Conservation (phyloP, 2,797 vertebrate species). For the Naso thynnoides region DNA sequence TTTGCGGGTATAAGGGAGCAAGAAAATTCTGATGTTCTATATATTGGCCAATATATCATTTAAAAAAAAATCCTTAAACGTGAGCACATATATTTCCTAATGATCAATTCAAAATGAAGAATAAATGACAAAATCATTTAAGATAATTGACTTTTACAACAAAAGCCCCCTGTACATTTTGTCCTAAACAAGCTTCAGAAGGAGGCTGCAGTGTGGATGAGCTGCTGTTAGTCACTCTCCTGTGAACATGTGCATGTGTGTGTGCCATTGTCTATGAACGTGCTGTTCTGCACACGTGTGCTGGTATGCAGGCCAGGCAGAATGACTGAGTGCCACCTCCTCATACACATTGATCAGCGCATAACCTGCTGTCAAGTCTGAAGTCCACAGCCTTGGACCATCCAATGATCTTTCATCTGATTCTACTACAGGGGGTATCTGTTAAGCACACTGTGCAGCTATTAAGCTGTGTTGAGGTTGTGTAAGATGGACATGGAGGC, state of each 20-base stretch:
- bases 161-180: neutral
- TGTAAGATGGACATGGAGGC: slow-evolving; percentile 14
- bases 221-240: slow-evolving; percentile 8
- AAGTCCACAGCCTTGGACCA: slow-evolving; percentile 9
- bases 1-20: too few species aligned
- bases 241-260: neutral
- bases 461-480: neutral
- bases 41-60: neutral
- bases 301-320: neutral
- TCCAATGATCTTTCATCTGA: slow-evolving; percentile 9
- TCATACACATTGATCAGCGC: neutral
- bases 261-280: neutral
- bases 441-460: neutral
- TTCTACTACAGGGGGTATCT: slow-evolving; percentile 6
- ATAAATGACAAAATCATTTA: neutral
- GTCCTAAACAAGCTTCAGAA: neutral
- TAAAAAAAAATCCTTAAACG: neutral
- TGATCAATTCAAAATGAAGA: neutral
- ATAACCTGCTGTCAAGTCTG: slow-evolving; percentile 2
- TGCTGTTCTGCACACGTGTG: neutral
- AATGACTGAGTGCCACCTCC: neutral
- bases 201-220: neutral
- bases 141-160: too few species aligned
- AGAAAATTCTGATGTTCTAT: too few species aligned
- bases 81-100: neutral